Base-by-base conservation (phyloP, 2,797 vertebrate species). In the Poecilia wingei region DNA sequence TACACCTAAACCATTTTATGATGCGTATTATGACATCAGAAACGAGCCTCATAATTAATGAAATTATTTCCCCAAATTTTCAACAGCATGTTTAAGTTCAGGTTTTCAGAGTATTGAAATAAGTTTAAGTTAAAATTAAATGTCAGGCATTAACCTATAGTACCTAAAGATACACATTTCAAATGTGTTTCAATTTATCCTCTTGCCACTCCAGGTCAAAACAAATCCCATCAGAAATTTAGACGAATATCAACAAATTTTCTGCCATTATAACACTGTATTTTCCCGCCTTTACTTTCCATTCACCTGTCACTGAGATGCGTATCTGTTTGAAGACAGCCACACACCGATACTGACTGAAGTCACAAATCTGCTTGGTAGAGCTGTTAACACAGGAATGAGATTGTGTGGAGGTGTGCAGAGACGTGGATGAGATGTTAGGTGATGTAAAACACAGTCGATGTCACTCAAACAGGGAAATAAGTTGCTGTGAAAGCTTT, bases 401-500 rank as follows among this genome's bases (percentile, higher is more conserved):
- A 66, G 61, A 66, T 36, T 66, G 33, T 66, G 31, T 66, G 18
- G 61, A 66, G 61, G 31, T 66, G 61, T 66, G 31, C 16, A 66
- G 61, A 36, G 61, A 66, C 8, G 33, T 20, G 61, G 61, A 66
- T 66, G 61, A 66, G 33, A 36, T 39, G 61, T 39, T 66, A 66
- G 61, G 61, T 36, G 31, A 61, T 61, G 59, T 33, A 33, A 61
- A 66, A 66, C 61, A 66, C 61, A 66, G 16, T 36, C 8, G 1
- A 36, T 66, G 61, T 39, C 61, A 66, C 31, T 66, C 61, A 66
- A 66, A 66, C 7, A 16, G 33, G 18, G 16, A 66, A 66, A 36
- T 36, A 66, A 36, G 61, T 64, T 64, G 59, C 59, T 8, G 31
- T 64, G 61, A 64, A 64, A 64, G 61, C 31, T 66, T 66, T 66